Base-by-base conservation (phyloP, 53 echinoderm and acorn worm genomes). In the Arbacia lixula region DNA sequence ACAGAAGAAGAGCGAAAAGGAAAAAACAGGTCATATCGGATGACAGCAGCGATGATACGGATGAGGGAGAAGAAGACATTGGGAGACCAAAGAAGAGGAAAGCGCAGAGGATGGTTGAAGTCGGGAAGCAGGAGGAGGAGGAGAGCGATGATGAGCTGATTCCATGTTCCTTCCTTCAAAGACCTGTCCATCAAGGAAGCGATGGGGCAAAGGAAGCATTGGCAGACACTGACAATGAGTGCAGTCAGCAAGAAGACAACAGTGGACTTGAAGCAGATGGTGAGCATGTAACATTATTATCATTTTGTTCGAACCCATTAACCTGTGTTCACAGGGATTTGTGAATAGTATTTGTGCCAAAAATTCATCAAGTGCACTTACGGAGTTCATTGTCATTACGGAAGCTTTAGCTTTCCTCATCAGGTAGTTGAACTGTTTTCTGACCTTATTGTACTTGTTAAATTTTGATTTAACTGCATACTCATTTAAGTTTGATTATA, bases 101-200 rank as follows among this genome's bases (percentile, higher is more conserved):
- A 57, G 62, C 32, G 19, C 36, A 56, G 71, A 34, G 51, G 49
- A 78, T 76, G 63, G 43, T 46, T 41, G 72, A 40, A 75, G 75
- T 75, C 31, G 66, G 9, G 6, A 34, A 61, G 22, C 76, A 86
- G 11, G 86, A 64, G 35, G 75, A 73, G 14, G 75, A 86, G 26
- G 85, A 77, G 6, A 75, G 86, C 10, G 65, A 64, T 75, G 75
- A 86, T 53, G 51, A 86, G 30, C 39, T 68, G 53, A 71, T 84
- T 35, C 57, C 77, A 38, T 64, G 53, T 77, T 64, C 86, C 24
- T 50, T 74, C 50, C 50, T 62, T 11, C 68, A 84, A 19, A 66
- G 33, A 2, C 40, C 82, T 0, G 71, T 27, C 11, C 14, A 11
- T n/a, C n/a, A n/a, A n/a, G n/a, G n/a, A n/a, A n/a, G n/a, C n/a